A percentile compares a stretch with the other conserved stretches of the same genome.
Conservation (phyloP, 2,113 vertebrate species). For the Phainopepla nitens region DNA sequence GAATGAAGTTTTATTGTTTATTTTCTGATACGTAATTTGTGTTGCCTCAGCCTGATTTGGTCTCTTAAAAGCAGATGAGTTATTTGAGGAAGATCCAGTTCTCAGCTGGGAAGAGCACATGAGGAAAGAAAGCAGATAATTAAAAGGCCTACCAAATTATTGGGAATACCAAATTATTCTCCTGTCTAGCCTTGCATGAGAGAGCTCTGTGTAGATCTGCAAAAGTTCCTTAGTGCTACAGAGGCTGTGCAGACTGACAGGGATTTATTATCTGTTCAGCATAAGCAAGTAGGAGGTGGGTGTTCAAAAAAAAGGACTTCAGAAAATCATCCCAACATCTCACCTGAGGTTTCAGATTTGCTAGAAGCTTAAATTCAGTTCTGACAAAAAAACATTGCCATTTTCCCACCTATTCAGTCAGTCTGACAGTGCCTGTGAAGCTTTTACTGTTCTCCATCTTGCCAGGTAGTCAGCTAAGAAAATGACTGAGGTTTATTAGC, state of each 20-base stretch:
- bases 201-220: background rate
- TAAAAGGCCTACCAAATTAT: background rate
- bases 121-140: background rate
- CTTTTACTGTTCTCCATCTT: background rate
- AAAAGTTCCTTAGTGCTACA: background rate
- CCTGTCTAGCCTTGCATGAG: background rate
- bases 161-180: background rate
- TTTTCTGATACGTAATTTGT: background rate
- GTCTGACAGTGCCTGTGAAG: background rate
- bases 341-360: background rate
- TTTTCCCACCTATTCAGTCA: background rate
- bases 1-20: background rate
- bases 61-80: background rate
- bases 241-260: background rate
- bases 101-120: background rate
- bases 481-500: conserved; percentile 31
- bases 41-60: background rate
- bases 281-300: background rate
- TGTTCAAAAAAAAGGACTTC: background rate
- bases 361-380: background rate
- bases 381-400: background rate
- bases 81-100: background rate
- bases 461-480: background rate
- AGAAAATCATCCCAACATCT: background rate
- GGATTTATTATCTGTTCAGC: background rate